Percentiles rank a stretch among this genome's conserved stretches.
phyloP scores from a whole-genome alignment of 2,113 vertebrate species.

The Elanoides forficatus region DNA sequence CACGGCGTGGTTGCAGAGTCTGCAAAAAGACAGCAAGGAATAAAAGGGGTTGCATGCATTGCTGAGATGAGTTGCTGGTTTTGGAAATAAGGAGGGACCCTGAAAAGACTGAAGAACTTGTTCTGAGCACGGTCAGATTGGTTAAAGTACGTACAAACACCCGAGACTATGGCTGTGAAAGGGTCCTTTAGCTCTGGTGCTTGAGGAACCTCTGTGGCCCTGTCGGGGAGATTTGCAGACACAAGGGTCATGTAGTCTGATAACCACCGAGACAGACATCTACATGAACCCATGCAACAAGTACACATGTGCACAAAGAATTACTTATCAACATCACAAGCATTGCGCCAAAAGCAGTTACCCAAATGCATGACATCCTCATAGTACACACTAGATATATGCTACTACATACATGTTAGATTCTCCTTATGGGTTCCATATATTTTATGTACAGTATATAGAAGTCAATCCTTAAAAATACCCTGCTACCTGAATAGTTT shows the following conservation, averaged over 20 bases:
- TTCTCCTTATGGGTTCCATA: neutral
- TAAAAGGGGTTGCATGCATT: neutral
- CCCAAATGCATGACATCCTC: neutral
- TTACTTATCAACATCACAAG: neutral
- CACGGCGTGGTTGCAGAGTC: neutral
- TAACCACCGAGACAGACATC: neutral
- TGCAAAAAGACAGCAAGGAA: neutral
- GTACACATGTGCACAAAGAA: neutral
- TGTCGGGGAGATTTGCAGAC: neutral
- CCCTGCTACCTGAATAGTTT: neutral
- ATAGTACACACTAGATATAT: neutral
- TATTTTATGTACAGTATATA: neutral
- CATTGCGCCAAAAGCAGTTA: neutral
- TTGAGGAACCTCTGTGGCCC: neutral
- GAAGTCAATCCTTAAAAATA: neutral
- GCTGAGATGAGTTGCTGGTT: neutral
- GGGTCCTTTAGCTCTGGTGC: neutral
- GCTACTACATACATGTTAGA: fast-evolving
- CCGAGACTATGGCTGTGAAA: neutral
- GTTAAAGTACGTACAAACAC: neutral
- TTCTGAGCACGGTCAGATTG: neutral
- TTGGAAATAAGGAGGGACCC: neutral
- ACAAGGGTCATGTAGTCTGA: too few species aligned
- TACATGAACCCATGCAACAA: neutral
- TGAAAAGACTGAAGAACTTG: neutral